These are phyloP conservation scores for Brachionus calyciflorus DNA, from an alignment of 1,140 invertebrate species.

Conservation along the genomic window DNA sequence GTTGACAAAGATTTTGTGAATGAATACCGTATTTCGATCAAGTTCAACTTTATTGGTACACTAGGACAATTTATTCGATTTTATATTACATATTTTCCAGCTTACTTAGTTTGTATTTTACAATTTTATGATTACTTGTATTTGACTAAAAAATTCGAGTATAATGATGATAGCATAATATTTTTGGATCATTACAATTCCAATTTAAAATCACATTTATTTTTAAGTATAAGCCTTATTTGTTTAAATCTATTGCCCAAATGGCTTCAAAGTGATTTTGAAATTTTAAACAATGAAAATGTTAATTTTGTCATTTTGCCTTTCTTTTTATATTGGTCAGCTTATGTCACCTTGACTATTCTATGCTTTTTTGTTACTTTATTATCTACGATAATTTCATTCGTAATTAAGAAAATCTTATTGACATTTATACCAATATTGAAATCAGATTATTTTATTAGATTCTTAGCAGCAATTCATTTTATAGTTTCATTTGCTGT, in stretches of 20 bases:
- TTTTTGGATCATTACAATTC: neutral
- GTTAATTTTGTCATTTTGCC: neutral
- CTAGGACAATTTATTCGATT: constrained; percentile 36
- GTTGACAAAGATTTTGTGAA: neutral
- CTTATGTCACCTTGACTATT: neutral
- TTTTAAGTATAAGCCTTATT: neutral
- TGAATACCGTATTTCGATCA: neutral
- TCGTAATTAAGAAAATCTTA: neutral
- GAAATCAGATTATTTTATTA: neutral
- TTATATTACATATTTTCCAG: constrained; percentile 5
- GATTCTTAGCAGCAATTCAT: neutral
- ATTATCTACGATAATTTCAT: neutral
- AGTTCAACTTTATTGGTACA: neutral
- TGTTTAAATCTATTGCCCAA: neutral
- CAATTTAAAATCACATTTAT: neutral
- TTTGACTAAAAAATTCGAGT: too few relatives aligned
- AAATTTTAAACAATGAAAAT: neutral
- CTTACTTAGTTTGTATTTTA: neutral
- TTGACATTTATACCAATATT: neutral
- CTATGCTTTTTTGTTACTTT: constrained; percentile 3
- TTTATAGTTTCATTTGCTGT: neutral
- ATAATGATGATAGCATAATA: too few relatives aligned
- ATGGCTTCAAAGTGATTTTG: neutral
- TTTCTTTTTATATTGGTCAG: neutral
- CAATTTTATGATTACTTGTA: constrained; percentile 13